A percentile compares a stretch with the other conserved stretches of the same genome.
phyloP scores from a whole-genome alignment of 2,888 invertebrate species.

The Pemphredon lugubris region DNA sequence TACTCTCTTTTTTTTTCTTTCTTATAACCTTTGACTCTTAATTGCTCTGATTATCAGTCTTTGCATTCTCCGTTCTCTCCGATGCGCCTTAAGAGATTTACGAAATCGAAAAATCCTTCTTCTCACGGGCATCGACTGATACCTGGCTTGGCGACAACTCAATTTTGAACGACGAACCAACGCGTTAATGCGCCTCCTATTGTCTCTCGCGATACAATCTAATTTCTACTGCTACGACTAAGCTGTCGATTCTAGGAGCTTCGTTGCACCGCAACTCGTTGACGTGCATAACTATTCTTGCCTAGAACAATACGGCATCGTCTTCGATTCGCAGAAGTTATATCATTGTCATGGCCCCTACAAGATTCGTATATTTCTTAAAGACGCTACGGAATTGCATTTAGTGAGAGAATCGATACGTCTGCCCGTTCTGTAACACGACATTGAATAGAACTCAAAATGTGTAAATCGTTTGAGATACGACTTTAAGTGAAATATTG shows the following conservation, averaged over 20 bases:
- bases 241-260: neutral
- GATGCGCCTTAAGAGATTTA: constrained; percentile 59
- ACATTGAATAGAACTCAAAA: no score
- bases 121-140: constrained; percentile 37
- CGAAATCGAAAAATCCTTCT: constrained; percentile 23
- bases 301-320: neutral
- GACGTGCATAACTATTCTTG: neutral
- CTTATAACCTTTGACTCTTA: constrained; percentile 9
- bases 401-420: neutral
- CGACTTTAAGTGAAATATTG: no score
- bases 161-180: neutral
- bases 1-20: constrained; percentile 5
- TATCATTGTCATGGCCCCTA: neutral
- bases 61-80: constrained; percentile 28
- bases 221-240: neutral
- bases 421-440: no score
- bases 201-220: neutral
- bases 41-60: neutral
- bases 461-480: no score
- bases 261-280: neutral
- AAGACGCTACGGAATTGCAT: constrained; percentile 37
- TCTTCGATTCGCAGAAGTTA: neutral
- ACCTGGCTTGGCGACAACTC: constrained; percentile 15
- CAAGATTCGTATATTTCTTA: constrained; percentile 50
- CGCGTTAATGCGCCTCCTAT: neutral